Percentiles rank a stretch among this genome's conserved stretches.
phyloP scores from a whole-genome alignment of 2,797 vertebrate genomes.

The Cynopterus sphinx region DNA sequence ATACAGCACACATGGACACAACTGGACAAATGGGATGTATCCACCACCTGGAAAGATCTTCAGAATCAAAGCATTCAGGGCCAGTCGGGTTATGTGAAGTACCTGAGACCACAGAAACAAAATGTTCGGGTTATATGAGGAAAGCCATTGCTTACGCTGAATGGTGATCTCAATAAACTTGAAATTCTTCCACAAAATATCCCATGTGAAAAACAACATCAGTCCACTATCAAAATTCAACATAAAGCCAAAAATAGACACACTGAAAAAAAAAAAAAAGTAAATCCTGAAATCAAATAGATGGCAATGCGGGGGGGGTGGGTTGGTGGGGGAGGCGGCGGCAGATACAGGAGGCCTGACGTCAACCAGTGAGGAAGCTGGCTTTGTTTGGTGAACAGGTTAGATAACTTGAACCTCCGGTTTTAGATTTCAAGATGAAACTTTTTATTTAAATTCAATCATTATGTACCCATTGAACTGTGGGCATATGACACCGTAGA shows the following conservation, averaged over 20 bases:
- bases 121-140: neutral
- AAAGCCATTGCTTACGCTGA: neutral
- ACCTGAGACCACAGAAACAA: slow-evolving; percentile 27
- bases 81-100: neutral
- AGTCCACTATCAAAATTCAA: slow-evolving; percentile 55
- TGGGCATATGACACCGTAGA: neutral
- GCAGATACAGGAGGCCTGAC: neutral
- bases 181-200: neutral
- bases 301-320: neutral
- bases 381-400: slow-evolving; percentile 45
- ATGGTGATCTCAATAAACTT: slow-evolving; percentile 15
- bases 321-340: too few relatives aligned
- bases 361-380: slow-evolving; percentile 51
- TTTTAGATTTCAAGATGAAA: slow-evolving; percentile 67
- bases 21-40: neutral
- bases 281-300: slow-evolving; percentile 64
- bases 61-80: neutral
- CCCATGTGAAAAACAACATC: slow-evolving; percentile 17
- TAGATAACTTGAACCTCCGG: slow-evolving; percentile 19
- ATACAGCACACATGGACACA: neutral
- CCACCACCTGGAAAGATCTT: neutral
- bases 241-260: slow-evolving; percentile 59
- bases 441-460: slow-evolving; percentile 23
- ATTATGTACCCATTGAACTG: neutral
- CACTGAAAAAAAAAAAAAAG: neutral